Evolutionary conservation across 2,113 vertebrate species (phyloP).

Genomic region (Plecotus auritus): DNA sequence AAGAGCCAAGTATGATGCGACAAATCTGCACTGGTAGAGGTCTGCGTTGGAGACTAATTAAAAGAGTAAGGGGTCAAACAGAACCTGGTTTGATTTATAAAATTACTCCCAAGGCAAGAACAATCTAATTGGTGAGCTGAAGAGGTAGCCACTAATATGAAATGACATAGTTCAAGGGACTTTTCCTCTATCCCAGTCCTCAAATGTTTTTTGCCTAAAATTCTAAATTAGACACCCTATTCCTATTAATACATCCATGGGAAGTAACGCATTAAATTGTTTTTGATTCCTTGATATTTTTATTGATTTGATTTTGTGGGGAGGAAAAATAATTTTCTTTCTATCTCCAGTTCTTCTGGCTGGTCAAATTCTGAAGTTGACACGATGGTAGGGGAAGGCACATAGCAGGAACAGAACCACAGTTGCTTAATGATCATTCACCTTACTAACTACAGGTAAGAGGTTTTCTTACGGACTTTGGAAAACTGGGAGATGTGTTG

Average conservation of each 20-base stretch:
- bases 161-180: not conserved
- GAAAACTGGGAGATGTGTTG: not conserved
- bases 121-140: not conserved
- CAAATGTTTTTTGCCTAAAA: not conserved
- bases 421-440: not conserved
- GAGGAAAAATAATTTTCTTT: not conserved
- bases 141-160: not conserved
- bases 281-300: not conserved
- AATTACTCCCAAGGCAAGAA: not conserved
- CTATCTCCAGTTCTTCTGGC: not conserved
- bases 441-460: not conserved
- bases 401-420: not conserved
- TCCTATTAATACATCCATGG: not conserved
- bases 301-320: not conserved
- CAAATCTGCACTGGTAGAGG: too few relatives aligned
- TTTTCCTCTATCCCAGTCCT: not conserved
- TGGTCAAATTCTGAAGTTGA: not conserved
- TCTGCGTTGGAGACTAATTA: not conserved
- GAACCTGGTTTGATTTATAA: not conserved
- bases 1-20: not conserved
- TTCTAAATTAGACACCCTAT: not conserved
- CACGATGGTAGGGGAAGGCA: not conserved
- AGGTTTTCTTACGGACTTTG: not conserved
- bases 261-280: not conserved
- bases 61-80: not conserved